phyloP scores from a whole-genome alignment of 2,888 invertebrate species.

The Odiellus spinosus region DNA sequence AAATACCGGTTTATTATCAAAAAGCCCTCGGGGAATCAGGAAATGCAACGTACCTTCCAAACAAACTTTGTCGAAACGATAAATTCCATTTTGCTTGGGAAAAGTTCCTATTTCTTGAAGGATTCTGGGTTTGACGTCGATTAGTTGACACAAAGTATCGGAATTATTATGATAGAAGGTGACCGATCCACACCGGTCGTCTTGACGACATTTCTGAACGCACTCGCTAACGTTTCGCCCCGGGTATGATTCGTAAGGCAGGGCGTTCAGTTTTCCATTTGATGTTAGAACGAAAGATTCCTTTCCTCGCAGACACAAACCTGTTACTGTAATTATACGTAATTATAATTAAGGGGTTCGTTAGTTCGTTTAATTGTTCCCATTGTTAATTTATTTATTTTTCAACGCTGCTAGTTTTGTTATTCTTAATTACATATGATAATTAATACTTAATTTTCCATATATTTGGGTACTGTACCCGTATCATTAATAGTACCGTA shows the following conservation, averaged over 20 bases:
- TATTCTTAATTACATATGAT: too few relatives aligned
- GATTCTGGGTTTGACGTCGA: not conserved
- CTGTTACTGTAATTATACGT: too few relatives aligned
- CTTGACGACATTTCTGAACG: constrained; percentile 10
- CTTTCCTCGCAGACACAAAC: not conserved
- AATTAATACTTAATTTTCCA: too few relatives aligned
- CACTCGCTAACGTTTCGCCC: constrained; percentile 10
- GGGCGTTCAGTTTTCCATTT: constrained; percentile 4
- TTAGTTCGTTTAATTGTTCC: too few relatives aligned
- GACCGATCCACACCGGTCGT: constrained; percentile 12
- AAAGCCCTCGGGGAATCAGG: too few relatives aligned
- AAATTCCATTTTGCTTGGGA: constrained; percentile 4
- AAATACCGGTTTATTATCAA: too few relatives aligned
- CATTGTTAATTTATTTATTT: too few relatives aligned
- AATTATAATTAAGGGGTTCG: too few relatives aligned
- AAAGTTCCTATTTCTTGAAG: constrained; percentile 4
- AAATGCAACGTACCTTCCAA: constrained; percentile 9
- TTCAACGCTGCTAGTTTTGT: too few relatives aligned
- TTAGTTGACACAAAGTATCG: constrained; percentile 9
- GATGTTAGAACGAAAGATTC: constrained; percentile 14
- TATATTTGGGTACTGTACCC: too few relatives aligned
- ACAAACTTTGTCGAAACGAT: constrained; percentile 15
- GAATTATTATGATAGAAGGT: constrained; percentile 7
- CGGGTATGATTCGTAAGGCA: constrained; percentile 5
- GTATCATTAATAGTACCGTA: too few relatives aligned